Conservation (phyloP, 2,113 vertebrate species). For the Alectura lathami region DNA sequence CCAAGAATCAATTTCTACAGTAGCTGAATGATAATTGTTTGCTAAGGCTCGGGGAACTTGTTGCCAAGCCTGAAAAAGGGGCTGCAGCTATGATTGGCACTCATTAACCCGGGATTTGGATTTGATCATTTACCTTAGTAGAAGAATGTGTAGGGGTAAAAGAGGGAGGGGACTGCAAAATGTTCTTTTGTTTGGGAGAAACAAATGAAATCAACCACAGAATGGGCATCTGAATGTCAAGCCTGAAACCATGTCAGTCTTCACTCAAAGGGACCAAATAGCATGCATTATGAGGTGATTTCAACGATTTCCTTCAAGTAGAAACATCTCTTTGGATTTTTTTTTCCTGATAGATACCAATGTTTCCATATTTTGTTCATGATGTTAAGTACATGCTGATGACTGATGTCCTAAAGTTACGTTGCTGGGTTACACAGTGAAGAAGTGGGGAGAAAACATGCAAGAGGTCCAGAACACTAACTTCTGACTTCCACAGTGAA, state of each 20-base stretch:
- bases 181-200: slow-evolving; percentile 68
- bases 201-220: slow-evolving; percentile 55
- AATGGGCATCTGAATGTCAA: slow-evolving; percentile 20
- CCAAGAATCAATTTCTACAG: slow-evolving; percentile 90
- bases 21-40: slow-evolving; percentile 92
- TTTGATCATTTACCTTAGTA: slow-evolving; percentile 67
- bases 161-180: slow-evolving; percentile 18
- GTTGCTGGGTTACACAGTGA: neutral
- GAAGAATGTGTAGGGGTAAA: slow-evolving; percentile 25
- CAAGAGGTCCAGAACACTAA: neutral
- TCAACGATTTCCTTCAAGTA: slow-evolving; percentile 27
- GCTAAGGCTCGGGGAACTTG: slow-evolving; percentile 84
- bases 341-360: neutral
- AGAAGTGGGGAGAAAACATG: neutral
- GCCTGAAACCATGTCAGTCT: slow-evolving; percentile 41
- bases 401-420: neutral
- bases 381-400: neutral
- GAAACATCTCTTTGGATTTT: neutral
- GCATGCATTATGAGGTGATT: neutral
- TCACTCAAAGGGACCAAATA: slow-evolving; percentile 22
- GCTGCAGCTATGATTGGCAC: slow-evolving; percentile 88
- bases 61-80: slow-evolving; percentile 84
- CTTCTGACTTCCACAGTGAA: neutral
- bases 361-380: slow-evolving; percentile 8
- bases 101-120: slow-evolving; percentile 84